These are phyloP conservation scores for Melanerpes aurifrons DNA, from an alignment of 2,113 vertebrate genomes.

Conservation along the genomic window DNA sequence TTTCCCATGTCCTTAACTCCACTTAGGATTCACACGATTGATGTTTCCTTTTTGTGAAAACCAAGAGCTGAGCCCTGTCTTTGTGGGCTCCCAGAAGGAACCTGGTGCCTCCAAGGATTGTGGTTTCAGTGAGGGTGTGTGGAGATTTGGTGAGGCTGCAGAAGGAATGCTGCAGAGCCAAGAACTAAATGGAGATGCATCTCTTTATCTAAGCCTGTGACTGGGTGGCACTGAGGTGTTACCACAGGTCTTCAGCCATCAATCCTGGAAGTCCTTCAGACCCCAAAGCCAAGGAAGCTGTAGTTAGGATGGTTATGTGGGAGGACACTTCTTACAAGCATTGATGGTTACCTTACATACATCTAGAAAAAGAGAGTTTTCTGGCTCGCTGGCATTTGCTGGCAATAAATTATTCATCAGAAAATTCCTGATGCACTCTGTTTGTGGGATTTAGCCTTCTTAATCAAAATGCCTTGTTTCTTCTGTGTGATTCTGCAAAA, in stretches of 20 bases:
- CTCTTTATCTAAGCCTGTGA: background rate
- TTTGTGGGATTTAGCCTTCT: background rate
- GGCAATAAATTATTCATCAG: background rate
- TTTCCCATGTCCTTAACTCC: background rate
- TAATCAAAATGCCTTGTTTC: background rate
- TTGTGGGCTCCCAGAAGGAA: background rate
- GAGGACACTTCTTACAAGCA: background rate
- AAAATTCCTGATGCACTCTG: background rate
- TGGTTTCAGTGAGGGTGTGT: background rate
- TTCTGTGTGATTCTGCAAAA: background rate
- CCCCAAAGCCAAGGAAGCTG: background rate
- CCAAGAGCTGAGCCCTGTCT: fast-evolving
- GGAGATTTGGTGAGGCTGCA: background rate
- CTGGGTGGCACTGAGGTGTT: background rate
- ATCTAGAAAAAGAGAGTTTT: background rate
- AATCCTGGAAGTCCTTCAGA: background rate
- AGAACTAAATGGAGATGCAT: background rate
- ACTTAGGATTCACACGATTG: background rate
- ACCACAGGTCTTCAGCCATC: background rate
- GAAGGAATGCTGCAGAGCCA: background rate
- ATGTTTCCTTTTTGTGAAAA: background rate
- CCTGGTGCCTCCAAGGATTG: background rate
- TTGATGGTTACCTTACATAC: too few relatives aligned
- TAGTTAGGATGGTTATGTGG: background rate
- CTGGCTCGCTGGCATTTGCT: background rate